Percentiles rank a stretch among this genome's conserved stretches.
Evolutionary conservation across 2,797 vertebrate species (phyloP).

Genomic region (Poecilia gillii): DNA sequence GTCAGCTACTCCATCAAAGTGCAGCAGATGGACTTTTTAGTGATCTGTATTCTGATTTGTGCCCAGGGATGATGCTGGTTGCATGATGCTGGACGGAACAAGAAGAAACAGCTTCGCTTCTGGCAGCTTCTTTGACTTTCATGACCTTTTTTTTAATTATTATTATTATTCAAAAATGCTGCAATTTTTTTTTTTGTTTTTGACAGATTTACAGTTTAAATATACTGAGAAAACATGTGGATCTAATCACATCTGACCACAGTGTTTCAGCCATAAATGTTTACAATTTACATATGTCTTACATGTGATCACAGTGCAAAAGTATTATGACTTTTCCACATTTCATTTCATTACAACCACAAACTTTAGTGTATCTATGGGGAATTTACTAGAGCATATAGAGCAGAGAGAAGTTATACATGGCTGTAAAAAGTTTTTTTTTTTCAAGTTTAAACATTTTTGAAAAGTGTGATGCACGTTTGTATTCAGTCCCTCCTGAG

Average conservation of each 20-base stretch:
- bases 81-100: slow-evolving; percentile 26
- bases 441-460: neutral
- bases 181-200: neutral
- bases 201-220: neutral
- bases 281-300: neutral
- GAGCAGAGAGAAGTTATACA: neutral
- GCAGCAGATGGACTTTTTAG: slow-evolving; percentile 69
- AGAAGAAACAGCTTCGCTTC: slow-evolving; percentile 43
- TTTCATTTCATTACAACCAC: neutral
- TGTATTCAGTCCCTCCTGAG: neutral
- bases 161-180: neutral
- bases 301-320: neutral
- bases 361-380: neutral
- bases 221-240: neutral
- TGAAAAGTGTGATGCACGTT: neutral
- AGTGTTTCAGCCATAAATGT: neutral
- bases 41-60: slow-evolving; percentile 52
- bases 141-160: neutral
- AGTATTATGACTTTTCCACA: neutral
- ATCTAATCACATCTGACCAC: neutral
- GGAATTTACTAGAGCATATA: neutral
- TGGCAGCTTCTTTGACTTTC: slow-evolving; percentile 32
- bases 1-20: slow-evolving; percentile 52
- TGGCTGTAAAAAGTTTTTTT: neutral
- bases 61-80: slow-evolving; percentile 43